Evolutionary conservation across 2,113 vertebrate genomes (phyloP).

Genomic region (Bos indicus): DNA sequence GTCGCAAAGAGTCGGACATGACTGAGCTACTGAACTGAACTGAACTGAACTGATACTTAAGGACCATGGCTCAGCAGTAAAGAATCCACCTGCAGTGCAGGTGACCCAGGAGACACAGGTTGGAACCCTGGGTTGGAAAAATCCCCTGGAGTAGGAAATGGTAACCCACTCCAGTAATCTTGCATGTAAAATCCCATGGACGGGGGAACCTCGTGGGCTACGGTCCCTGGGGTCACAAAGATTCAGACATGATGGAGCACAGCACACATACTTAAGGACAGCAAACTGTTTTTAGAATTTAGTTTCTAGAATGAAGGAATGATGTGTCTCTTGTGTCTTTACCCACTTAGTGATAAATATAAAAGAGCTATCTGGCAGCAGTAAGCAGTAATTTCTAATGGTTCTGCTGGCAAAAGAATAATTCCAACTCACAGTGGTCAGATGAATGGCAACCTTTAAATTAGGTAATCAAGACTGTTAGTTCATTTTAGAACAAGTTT

Average conservation of each 20-base stretch:
- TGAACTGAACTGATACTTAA: neutral
- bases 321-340: neutral
- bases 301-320: neutral
- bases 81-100: neutral
- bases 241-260: neutral
- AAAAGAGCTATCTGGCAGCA: neutral
- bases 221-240: neutral
- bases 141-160: neutral
- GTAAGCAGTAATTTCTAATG: neutral
- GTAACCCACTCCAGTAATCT: neutral
- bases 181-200: neutral
- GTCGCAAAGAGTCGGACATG: no score
- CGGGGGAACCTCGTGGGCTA: neutral
- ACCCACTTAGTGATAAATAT: neutral
- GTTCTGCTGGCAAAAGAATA: neutral
- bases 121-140: neutral
- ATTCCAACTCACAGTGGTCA: neutral
- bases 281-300: neutral
- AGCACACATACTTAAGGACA: neutral
- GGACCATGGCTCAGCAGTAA: neutral
- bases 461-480: neutral
- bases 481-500: neutral
- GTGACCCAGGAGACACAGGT: neutral
- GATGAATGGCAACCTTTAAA: neutral
- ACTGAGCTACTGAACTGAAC: no score